phyloP scores from a whole-genome alignment of 2,797 vertebrate species.

The Martes flavigula region DNA sequence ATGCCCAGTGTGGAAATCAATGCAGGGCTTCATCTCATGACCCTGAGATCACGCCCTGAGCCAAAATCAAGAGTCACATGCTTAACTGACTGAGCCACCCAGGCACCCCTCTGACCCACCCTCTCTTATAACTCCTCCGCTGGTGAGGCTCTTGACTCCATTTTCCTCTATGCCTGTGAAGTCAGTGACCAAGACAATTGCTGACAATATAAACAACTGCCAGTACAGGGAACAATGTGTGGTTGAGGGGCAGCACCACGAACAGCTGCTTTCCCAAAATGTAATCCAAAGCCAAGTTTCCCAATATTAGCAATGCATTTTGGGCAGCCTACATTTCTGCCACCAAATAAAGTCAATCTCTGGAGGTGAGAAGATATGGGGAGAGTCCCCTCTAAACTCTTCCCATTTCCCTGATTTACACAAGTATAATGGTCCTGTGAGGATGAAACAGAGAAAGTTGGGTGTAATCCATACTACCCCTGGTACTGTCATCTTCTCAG shows the following conservation, averaged over 20 bases:
- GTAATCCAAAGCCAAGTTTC: neutral
- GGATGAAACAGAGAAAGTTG: neutral
- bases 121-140: neutral
- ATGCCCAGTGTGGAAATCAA: neutral
- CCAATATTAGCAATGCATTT: neutral
- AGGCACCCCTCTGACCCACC: neutral
- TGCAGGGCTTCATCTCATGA: neutral
- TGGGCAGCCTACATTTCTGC: neutral
- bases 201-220: neutral
- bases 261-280: constrained; percentile 8
- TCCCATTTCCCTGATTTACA: neutral
- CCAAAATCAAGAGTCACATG: neutral
- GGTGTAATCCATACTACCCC: neutral
- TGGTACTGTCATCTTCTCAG: constrained; percentile 19
- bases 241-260: neutral
- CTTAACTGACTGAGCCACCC: neutral
- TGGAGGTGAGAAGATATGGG: neutral
- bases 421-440: neutral
- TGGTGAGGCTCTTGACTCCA: neutral
- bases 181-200: neutral
- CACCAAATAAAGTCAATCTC: neutral
- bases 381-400: neutral
- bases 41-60: neutral
- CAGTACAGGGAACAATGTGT: neutral
- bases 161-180: neutral